Percentiles rank a stretch among this genome's conserved stretches.
Evolutionary conservation across 2,888 invertebrate species (phyloP).

Genomic region (Scaptomyza tumidula): DNA sequence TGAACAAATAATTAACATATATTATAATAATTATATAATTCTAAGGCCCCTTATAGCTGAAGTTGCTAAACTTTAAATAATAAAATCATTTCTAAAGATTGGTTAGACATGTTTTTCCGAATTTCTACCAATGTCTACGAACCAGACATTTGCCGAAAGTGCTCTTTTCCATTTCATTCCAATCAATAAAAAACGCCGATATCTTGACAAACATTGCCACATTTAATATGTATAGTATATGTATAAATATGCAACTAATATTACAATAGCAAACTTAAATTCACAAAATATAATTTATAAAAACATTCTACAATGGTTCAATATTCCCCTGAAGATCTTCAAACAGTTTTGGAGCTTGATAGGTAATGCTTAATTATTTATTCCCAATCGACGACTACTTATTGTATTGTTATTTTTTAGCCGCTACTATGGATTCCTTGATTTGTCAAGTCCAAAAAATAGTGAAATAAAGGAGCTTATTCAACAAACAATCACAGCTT

Average conservation of each 20-base stretch:
- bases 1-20: background rate
- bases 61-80: background rate
- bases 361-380: constrained; percentile 18
- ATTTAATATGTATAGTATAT: constrained; percentile 3
- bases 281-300: background rate
- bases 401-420: constrained; percentile 85
- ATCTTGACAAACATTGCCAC: constrained; percentile 11
- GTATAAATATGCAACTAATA: constrained; percentile 3
- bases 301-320: constrained; percentile 30
- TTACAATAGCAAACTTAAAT: background rate
- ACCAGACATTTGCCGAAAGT: background rate
- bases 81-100: background rate
- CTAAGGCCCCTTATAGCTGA: no score
- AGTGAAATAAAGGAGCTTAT: constrained; percentile 91
- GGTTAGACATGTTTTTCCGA: no score
- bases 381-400: no score
- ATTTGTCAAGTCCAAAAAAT: constrained; percentile 92
- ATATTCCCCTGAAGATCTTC: constrained; percentile 30
- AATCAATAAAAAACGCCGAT: background rate
- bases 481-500: constrained; percentile 92
- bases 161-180: constrained; percentile 1
- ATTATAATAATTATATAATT: no score
- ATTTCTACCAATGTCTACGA: background rate
- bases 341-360: constrained; percentile 40
- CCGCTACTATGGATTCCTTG: constrained; percentile 95